Percentiles rank a stretch among this genome's conserved stretches.
Evolutionary conservation across 2,888 invertebrate genomes (phyloP).

Genomic region (Marronus borbonicus): DNA sequence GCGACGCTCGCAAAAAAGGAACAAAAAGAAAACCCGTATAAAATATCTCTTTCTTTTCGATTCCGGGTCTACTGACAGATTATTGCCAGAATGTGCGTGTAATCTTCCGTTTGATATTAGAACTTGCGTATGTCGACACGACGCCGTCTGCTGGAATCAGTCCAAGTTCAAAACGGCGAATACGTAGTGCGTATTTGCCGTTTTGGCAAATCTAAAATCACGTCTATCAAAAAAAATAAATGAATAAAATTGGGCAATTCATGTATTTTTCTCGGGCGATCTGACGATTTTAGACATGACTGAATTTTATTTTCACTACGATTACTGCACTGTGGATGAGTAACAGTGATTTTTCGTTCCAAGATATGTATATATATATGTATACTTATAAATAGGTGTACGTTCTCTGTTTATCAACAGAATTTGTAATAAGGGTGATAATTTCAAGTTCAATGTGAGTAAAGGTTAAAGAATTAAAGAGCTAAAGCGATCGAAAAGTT

Average conservation of each 20-base stretch:
- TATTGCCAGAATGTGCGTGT: conserved; percentile 3
- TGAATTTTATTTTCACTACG: not conserved
- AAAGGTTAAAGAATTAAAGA: not conserved
- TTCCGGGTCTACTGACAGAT: conserved; percentile 19
- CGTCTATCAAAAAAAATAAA: conserved; percentile 11
- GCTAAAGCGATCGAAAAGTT: not conserved
- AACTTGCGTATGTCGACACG: not conserved
- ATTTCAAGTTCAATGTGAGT: conserved; percentile 3
- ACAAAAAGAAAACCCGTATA: not conserved
- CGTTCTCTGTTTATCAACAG: conserved; percentile 2
- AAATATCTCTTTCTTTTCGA: conserved; percentile 7
- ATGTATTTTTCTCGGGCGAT: conserved; percentile 13
- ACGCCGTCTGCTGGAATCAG: not conserved
- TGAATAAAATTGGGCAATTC: not conserved
- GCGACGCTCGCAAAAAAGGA: not conserved
- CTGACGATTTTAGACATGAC: conserved; percentile 5
- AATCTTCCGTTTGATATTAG: conserved; percentile 18
- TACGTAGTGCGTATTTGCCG: conserved; percentile 11
- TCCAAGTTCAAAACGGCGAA: conserved; percentile 9
- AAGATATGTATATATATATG: not conserved
- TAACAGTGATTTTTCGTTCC: not conserved
- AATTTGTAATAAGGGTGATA: not conserved
- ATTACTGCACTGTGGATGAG: not conserved
- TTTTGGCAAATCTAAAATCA: too few species aligned
- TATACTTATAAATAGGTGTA: not conserved